Conservation (phyloP, 2,888 invertebrate genomes). For the Torymus aiolomorphi region DNA sequence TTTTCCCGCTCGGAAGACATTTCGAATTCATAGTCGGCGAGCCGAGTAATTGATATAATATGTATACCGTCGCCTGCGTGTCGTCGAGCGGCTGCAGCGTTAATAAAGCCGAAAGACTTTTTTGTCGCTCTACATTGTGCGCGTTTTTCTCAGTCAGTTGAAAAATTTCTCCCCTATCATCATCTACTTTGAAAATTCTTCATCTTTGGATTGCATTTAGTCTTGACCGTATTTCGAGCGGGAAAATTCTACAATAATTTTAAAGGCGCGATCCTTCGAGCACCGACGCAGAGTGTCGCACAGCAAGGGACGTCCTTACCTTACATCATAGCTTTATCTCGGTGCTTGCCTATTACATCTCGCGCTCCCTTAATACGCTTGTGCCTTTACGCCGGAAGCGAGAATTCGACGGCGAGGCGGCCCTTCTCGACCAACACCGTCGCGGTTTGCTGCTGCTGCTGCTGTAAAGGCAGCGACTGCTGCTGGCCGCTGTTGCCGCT, state of each 20-base stretch:
- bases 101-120: slow-evolving; percentile 38
- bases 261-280: background rate
- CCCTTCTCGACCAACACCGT: background rate
- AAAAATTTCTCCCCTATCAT: slow-evolving; percentile 27
- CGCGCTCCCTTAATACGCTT: no score
- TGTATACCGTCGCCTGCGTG: no score
- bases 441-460: slow-evolving; percentile 43
- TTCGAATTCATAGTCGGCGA: slow-evolving; percentile 3
- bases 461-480: no score
- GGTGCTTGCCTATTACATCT: background rate
- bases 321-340: background rate
- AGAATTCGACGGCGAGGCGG: slow-evolving; percentile 12
- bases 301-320: slow-evolving; percentile 40
- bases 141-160: slow-evolving; percentile 48
- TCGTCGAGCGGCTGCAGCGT: no score
- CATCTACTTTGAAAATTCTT: slow-evolving; percentile 58
- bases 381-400: slow-evolving; percentile 6
- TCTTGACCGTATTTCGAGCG: slow-evolving; percentile 63
- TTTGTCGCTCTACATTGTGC: slow-evolving; percentile 37
- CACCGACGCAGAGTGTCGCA: background rate
- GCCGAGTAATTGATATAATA: no score
- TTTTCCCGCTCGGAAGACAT: slow-evolving; percentile 38
- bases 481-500: background rate
- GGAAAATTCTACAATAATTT: slow-evolving; percentile 8
- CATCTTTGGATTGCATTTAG: slow-evolving; percentile 71